Conservation (phyloP, 2,113 vertebrate genomes). For the Lucifuga dentata region DNA sequence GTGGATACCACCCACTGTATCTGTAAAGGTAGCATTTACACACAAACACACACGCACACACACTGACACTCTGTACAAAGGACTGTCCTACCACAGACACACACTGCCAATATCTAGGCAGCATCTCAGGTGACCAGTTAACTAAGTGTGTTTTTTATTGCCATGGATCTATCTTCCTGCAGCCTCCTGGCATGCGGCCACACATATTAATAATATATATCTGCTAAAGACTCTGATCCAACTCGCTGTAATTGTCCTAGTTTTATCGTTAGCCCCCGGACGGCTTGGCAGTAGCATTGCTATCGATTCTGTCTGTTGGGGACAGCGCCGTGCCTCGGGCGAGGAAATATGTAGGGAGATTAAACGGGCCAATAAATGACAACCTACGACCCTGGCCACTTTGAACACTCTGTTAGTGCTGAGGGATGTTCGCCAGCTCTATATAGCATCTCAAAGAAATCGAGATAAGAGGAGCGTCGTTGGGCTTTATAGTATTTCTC, state of each 20-base stretch:
- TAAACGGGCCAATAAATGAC: slow-evolving; percentile 73
- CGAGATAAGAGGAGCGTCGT: slow-evolving; percentile 49
- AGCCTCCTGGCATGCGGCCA: slow-evolving; percentile 39
- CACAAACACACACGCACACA: neutral
- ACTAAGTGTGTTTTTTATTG: slow-evolving; percentile 58
- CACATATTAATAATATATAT: slow-evolving; percentile 67
- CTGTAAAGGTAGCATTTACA: too few species aligned
- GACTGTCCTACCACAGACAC: too few species aligned
- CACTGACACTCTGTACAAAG: neutral
- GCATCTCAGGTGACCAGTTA: slow-evolving; percentile 47
- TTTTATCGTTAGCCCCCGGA: slow-evolving; percentile 66
- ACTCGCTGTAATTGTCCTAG: slow-evolving; percentile 65
- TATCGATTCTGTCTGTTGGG: slow-evolving; percentile 70
- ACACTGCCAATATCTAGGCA: slow-evolving; percentile 19
- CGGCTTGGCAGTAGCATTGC: slow-evolving; percentile 39
- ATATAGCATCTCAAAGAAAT: slow-evolving; percentile 25
- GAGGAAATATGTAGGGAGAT: slow-evolving; percentile 71
- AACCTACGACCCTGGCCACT: slow-evolving; percentile 64
- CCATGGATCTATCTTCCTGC: slow-evolving; percentile 31
- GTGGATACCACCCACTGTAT: neutral
- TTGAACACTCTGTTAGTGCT: slow-evolving; percentile 53
- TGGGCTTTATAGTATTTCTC: slow-evolving; percentile 57
- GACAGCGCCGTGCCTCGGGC: slow-evolving; percentile 53
- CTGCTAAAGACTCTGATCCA: slow-evolving; percentile 50
- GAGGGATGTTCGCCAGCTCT: slow-evolving; percentile 42